phyloP scores from a whole-genome alignment of 2,797 vertebrate species.

The Neostethus bicornis region DNA sequence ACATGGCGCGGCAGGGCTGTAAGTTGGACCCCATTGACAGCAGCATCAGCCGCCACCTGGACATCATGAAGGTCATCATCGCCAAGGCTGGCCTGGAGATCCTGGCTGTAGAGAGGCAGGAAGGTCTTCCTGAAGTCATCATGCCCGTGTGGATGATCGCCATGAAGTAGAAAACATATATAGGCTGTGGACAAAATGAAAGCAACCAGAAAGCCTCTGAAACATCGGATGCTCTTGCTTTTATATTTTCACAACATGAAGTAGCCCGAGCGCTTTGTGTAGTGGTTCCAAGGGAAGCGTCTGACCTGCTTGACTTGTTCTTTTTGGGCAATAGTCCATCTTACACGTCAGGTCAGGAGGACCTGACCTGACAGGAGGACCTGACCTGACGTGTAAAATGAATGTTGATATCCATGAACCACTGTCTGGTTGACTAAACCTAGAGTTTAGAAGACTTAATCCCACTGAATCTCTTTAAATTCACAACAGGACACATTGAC shows the following conservation, averaged over 20 bases:
- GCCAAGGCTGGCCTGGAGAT: slow-evolving; percentile 86
- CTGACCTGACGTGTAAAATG: too few relatives aligned
- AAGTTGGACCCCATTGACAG: slow-evolving; percentile 89
- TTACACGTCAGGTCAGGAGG: not conserved
- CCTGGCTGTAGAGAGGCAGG: slow-evolving; percentile 84
- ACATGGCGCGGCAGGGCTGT: slow-evolving; percentile 91
- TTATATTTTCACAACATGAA: slow-evolving; percentile 12
- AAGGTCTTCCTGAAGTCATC: slow-evolving; percentile 89
- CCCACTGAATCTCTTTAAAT: too few relatives aligned
- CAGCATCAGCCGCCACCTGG: slow-evolving; percentile 91
- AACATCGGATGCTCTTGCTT: slow-evolving; percentile 8
- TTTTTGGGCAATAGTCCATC: slow-evolving; percentile 3
- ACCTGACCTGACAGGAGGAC: too few relatives aligned
- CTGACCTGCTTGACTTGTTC: slow-evolving; percentile 12
- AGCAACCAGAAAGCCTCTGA: slow-evolving; percentile 13
- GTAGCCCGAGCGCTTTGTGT: slow-evolving; percentile 7
- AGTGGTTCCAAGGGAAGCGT: slow-evolving; percentile 14
- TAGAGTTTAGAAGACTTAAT: too few relatives aligned
- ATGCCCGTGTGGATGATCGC: slow-evolving; percentile 95
- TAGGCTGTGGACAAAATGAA: not conserved
- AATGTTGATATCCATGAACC: too few relatives aligned
- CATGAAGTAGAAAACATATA: slow-evolving; percentile 80
- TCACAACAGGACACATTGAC: too few relatives aligned
- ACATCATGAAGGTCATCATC: slow-evolving; percentile 87
- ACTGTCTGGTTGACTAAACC: too few relatives aligned